Conservation (phyloP, 2,888 invertebrate species). For the Lasioglossum oenotherae region DNA sequence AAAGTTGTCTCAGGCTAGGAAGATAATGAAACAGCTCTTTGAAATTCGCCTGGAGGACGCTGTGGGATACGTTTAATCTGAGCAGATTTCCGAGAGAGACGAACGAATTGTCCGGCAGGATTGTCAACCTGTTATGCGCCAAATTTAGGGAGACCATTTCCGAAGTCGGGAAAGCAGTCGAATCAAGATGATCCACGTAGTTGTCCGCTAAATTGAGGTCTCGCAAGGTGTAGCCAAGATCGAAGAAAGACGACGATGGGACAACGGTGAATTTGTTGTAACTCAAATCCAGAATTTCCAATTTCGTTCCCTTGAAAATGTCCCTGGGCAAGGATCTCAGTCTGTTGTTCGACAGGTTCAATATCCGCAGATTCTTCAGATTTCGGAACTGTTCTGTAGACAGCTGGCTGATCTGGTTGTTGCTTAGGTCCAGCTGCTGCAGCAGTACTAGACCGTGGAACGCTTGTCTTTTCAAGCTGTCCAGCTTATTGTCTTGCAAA, state of each 20-base stretch:
- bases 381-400: slow-evolving; percentile 93
- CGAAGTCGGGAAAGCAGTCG: slow-evolving; percentile 93
- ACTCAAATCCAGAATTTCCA: slow-evolving; percentile 93
- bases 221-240: slow-evolving; percentile 92
- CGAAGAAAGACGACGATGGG: slow-evolving; percentile 91
- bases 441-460: slow-evolving; percentile 91
- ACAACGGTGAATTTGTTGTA: slow-evolving; percentile 92
- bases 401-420: slow-evolving; percentile 91
- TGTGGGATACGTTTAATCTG: slow-evolving; percentile 92
- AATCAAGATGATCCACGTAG: slow-evolving; percentile 93
- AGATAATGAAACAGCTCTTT: slow-evolving; percentile 95
- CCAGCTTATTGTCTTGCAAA: slow-evolving; percentile 90
- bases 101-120: slow-evolving; percentile 95
- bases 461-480: slow-evolving; percentile 89
- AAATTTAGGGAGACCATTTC: slow-evolving; percentile 91
- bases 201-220: slow-evolving; percentile 92
- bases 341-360: slow-evolving; percentile 90
- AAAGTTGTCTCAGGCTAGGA: slow-evolving; percentile 91
- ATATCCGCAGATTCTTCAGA: slow-evolving; percentile 89
- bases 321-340: slow-evolving; percentile 91
- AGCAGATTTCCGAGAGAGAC: slow-evolving; percentile 92
- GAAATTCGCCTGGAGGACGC: slow-evolving; percentile 90
- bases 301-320: slow-evolving; percentile 91
- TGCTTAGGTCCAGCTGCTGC: slow-evolving; percentile 92
- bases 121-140: slow-evolving; percentile 92